These are phyloP conservation scores for Copsychus sechellarum DNA, from an alignment of 2,113 vertebrate species.

Conservation along the genomic window DNA sequence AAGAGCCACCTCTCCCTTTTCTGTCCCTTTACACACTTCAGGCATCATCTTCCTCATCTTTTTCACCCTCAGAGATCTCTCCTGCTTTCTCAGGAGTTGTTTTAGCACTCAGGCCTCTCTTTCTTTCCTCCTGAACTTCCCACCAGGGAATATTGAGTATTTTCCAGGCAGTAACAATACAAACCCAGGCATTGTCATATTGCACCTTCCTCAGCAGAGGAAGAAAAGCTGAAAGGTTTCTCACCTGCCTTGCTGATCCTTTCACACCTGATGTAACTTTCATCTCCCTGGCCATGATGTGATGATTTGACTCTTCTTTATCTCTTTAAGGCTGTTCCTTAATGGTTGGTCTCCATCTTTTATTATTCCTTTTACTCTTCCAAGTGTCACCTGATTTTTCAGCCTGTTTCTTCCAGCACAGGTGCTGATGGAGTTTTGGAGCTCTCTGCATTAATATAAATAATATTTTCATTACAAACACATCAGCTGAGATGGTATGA, in stretches of 20 bases:
- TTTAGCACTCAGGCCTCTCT: neutral
- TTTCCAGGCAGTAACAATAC: rapidly evolving
- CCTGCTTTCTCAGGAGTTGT: neutral
- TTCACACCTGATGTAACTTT: neutral
- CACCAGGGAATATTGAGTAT: rapidly evolving
- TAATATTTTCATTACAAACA: neutral
- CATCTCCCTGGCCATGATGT: neutral
- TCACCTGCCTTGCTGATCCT: neutral
- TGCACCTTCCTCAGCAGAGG: rapidly evolving
- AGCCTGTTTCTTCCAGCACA: neutral
- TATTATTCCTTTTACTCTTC: neutral
- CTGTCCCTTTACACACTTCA: neutral
- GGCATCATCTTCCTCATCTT: neutral
- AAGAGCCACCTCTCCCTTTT: neutral
- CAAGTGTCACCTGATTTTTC: neutral
- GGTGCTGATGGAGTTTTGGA: neutral
- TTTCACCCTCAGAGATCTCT: neutral
- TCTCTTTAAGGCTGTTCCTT: neutral
- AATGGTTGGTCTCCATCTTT: neutral
- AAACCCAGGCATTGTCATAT: rapidly evolving
- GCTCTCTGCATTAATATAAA: neutral
- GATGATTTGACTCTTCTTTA: neutral
- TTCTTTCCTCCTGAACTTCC: neutral
- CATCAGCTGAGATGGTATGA: neutral
- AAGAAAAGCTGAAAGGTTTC: neutral